Conservation (phyloP, 2,113 vertebrate genomes). For the Paramisgurnus dabryanus region DNA sequence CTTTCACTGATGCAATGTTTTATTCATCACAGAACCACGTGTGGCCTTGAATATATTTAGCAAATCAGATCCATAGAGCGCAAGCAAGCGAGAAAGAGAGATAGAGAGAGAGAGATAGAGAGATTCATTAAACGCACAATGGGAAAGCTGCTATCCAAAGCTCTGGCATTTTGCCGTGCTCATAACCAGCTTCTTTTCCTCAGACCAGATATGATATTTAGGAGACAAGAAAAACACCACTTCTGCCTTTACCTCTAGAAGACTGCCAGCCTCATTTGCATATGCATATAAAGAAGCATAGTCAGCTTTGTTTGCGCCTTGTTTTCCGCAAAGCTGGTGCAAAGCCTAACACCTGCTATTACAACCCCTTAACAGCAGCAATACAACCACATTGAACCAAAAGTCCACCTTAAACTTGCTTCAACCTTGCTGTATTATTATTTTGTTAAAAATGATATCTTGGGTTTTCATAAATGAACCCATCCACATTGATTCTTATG, state of each 20-base stretch:
- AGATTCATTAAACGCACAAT: slow-evolving; percentile 3
- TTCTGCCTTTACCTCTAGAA: background rate
- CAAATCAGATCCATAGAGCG: background rate
- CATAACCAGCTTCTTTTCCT: slow-evolving; percentile 10
- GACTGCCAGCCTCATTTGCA: slow-evolving; percentile 1
- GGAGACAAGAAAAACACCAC: slow-evolving; percentile 9
- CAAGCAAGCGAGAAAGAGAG: background rate
- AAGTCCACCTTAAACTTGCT: too few species aligned
- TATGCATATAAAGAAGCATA: background rate
- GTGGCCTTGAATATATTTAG: slow-evolving; percentile 29
- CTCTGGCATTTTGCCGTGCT: background rate
- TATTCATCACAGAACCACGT: slow-evolving; percentile 33
- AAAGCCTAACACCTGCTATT: background rate
- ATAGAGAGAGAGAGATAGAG: background rate
- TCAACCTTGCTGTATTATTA: too few species aligned
- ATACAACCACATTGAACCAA: background rate
- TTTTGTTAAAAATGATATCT: too few species aligned
- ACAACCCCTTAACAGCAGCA: background rate
- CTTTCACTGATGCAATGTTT: slow-evolving; percentile 38
- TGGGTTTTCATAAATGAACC: too few species aligned
- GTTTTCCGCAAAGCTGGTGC: background rate
- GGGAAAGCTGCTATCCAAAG: background rate
- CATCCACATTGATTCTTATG: too few species aligned
- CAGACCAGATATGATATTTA: background rate
- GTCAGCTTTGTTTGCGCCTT: slow-evolving; percentile 21